phyloP scores from a whole-genome alignment of 2,797 vertebrate genomes.

The Crax fasciolata region DNA sequence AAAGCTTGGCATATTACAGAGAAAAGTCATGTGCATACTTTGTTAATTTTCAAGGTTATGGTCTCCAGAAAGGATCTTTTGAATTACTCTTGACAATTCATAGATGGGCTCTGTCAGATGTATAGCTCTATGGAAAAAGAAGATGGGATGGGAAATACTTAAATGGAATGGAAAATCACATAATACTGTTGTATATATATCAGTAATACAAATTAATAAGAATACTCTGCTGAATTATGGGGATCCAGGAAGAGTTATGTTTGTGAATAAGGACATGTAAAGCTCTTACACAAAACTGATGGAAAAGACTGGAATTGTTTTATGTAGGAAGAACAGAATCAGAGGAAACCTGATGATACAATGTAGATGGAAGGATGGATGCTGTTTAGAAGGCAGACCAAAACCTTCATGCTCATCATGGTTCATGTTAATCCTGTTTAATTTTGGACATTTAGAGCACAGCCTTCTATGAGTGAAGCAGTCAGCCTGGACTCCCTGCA shows the following conservation, averaged over 20 bases:
- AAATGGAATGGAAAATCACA: not conserved
- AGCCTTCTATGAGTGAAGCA: not conserved
- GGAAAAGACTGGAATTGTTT: not conserved
- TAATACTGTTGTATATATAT: not conserved
- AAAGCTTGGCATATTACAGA: not conserved
- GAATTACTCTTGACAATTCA: not conserved
- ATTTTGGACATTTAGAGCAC: not conserved
- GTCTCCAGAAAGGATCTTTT: not conserved
- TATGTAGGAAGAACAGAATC: not conserved
- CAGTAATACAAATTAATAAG: not conserved
- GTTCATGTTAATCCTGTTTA: not conserved
- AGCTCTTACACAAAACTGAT: not conserved
- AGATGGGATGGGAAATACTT: not conserved
- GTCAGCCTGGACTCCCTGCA: not conserved
- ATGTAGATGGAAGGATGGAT: not conserved
- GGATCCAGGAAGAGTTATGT: not conserved
- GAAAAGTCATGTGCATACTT: not conserved
- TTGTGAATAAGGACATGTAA: not conserved
- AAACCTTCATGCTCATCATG: not conserved
- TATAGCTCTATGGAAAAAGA: not conserved
- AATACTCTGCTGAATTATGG: not conserved
- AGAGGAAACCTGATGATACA: not conserved
- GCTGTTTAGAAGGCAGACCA: not conserved
- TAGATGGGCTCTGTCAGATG: not conserved
- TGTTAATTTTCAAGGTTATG: not conserved